Conservation (phyloP, 2,888 invertebrate genomes). For the Neoaliturus tenellus region DNA sequence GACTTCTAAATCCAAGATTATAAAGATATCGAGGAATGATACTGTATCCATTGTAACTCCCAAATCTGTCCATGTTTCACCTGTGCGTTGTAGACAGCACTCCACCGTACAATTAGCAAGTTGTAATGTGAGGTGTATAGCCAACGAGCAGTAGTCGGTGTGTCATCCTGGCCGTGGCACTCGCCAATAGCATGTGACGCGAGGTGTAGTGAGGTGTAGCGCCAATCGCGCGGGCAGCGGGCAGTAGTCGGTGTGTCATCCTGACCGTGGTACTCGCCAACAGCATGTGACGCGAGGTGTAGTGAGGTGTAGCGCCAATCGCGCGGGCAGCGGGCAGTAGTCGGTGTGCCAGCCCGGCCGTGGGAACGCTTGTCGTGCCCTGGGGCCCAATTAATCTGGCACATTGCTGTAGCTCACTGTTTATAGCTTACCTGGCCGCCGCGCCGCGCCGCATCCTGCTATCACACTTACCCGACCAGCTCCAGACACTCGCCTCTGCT, state of each 20-base stretch:
- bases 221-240: background rate
- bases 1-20: no score
- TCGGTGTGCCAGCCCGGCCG: constrained; percentile 42
- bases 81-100: no score
- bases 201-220: background rate
- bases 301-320: background rate
- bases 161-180: no score
- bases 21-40: no score
- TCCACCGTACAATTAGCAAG: no score
- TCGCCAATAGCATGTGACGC: no score
- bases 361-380: constrained; percentile 54
- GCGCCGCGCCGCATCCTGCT: constrained; percentile 8
- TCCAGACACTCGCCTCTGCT: no score
- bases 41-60: no score
- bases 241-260: background rate
- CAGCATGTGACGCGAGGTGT: background rate
- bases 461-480: background rate
- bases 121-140: no score
- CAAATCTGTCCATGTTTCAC: no score
- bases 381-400: constrained; percentile 57
- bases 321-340: constrained; percentile 5
- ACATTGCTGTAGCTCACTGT: constrained; percentile 48
- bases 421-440: constrained; percentile 46
- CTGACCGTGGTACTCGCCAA: constrained; percentile 19
- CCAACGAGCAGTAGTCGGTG: background rate